Conservation (phyloP, 2,113 vertebrate genomes). For the Dasyornis broadbenti region DNA sequence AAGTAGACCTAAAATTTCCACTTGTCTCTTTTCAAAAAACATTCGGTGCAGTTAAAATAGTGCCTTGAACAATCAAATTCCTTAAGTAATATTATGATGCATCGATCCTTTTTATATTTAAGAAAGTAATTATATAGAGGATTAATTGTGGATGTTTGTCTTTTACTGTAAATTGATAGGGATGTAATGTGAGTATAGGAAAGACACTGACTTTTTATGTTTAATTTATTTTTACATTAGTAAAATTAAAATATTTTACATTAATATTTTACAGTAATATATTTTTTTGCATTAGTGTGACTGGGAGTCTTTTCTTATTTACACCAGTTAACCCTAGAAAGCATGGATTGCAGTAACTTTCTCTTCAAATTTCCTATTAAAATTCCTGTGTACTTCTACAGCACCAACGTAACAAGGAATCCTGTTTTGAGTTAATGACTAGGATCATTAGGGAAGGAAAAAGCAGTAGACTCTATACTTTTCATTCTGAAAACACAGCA, state of each 20-base stretch:
- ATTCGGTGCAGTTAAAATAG: not conserved
- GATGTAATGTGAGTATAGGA: not conserved
- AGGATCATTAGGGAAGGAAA: not conserved
- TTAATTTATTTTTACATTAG: not conserved
- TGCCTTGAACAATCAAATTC: not conserved
- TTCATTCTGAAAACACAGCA: not conserved
- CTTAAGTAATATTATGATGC: not conserved
- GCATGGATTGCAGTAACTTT: not conserved
- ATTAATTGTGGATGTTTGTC: not conserved
- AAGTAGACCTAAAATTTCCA: not conserved
- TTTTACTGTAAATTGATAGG: not conserved
- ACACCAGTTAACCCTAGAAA: not conserved
- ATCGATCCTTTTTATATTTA: not conserved
- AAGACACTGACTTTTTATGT: not conserved
- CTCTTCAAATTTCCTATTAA: not conserved
- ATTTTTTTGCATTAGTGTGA: not conserved
- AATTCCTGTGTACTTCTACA: not conserved
- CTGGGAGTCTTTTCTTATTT: not conserved
- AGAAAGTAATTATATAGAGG: not conserved
- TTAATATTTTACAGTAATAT: no score
- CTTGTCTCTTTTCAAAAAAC: not conserved
- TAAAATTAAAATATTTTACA: no score
- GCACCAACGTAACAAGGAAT: not conserved
- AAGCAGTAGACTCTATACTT: rapidly evolving
- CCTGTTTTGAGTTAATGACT: not conserved